A percentile compares a stretch with the other conserved stretches of the same genome.
Evolutionary conservation across 2,888 invertebrate genomes (phyloP).

Genomic region (Colletes collaris): DNA sequence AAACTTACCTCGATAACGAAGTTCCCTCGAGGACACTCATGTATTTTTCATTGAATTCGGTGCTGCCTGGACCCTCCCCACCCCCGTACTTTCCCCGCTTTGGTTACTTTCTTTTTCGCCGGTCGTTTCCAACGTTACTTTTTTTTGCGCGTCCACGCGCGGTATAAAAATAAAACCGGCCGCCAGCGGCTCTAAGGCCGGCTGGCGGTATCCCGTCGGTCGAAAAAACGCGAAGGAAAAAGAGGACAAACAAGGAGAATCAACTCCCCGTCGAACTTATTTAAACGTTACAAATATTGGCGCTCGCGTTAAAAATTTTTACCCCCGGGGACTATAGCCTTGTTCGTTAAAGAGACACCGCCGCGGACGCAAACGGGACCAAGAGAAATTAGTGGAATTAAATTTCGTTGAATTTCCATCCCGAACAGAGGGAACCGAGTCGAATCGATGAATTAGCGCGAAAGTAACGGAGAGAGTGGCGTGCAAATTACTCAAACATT

Average conservation of each 20-base stretch:
- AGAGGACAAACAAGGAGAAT: constrained; percentile 25
- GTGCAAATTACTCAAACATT: not conserved
- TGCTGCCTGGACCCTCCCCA: not conserved
- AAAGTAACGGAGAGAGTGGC: not conserved
- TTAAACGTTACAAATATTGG: constrained; percentile 38
- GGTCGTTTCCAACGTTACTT: not conserved
- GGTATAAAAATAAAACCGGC: constrained; percentile 20
- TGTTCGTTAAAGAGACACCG: not conserved
- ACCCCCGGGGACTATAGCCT: not conserved
- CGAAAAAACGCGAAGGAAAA: not conserved
- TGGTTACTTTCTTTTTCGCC: not conserved
- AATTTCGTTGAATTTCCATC: not conserved
- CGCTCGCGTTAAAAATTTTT: constrained; percentile 15
- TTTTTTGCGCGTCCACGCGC: not conserved
- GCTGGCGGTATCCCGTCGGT: not conserved
- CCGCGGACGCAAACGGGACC: not conserved
- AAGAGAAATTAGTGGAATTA: not conserved
- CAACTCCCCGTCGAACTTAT: constrained; percentile 12
- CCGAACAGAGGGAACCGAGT: not conserved
- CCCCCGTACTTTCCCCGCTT: constrained; percentile 28
- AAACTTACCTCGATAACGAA: constrained; percentile 54
- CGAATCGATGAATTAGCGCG: not conserved
- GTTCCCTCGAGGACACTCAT: constrained; percentile 27
- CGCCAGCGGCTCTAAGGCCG: no score
- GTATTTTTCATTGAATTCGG: constrained; percentile 47